Evolutionary conservation across 1,140 invertebrate species (phyloP).

Genomic region (Zophobas morio): DNA sequence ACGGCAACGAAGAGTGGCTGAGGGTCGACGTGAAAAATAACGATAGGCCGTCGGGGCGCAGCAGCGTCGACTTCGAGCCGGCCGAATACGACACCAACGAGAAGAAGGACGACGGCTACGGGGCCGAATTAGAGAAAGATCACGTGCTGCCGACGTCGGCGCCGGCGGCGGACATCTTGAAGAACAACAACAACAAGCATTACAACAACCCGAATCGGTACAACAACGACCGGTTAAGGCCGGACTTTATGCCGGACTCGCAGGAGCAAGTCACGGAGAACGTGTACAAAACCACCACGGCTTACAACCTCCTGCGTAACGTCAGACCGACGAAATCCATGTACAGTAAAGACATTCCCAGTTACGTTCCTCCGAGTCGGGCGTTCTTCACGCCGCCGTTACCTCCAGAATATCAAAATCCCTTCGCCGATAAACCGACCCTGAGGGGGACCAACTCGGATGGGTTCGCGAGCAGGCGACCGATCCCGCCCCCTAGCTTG

Average conservation of each 20-base stretch:
- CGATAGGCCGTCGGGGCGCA: constrained; percentile 46
- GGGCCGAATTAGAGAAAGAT: constrained; percentile 77
- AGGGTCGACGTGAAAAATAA: constrained; percentile 63
- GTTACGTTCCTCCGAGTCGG: constrained; percentile 84
- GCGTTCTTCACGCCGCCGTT: constrained; percentile 84
- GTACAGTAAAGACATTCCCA: constrained; percentile 76
- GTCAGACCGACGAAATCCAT: constrained; percentile 69
- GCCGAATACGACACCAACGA: constrained; percentile 56
- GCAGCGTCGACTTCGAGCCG: constrained; percentile 57
- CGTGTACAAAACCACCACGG: constrained; percentile 63
- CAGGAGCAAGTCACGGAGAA: constrained; percentile 63
- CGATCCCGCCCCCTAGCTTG: constrained; percentile 81
- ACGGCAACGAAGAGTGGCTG: constrained; percentile 65
- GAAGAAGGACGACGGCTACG: constrained; percentile 68
- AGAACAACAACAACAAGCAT: constrained; percentile 79
- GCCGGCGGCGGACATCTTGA: constrained; percentile 79
- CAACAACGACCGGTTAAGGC: constrained; percentile 65
- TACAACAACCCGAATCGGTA: constrained; percentile 76
- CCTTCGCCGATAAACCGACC: constrained; percentile 88
- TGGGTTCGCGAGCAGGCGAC: constrained; percentile 76
- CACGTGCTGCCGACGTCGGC: constrained; percentile 79
- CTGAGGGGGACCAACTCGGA: constrained; percentile 80
- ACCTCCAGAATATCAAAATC: constrained; percentile 83
- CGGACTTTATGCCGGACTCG: constrained; percentile 54
- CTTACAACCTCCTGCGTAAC: constrained; percentile 68